These are phyloP conservation scores for Antrozous pallidus DNA, from an alignment of 2,797 vertebrate species.

Conservation along the genomic window DNA sequence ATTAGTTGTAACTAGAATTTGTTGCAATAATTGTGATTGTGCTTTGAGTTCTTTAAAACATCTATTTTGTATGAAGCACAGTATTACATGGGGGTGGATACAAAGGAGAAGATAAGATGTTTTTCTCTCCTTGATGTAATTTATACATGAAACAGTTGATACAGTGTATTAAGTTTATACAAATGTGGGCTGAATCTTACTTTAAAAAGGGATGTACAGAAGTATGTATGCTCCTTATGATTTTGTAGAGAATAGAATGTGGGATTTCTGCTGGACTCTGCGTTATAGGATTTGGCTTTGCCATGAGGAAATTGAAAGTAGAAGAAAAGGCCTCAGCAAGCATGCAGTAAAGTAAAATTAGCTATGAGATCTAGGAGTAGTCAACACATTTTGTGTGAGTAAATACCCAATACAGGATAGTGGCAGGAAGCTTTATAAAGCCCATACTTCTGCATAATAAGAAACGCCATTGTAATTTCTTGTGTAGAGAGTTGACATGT, in stretches of 20 bases:
- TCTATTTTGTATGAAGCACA: background rate
- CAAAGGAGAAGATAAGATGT: background rate
- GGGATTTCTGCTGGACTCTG: background rate
- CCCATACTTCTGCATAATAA: background rate
- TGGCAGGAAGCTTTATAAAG: background rate
- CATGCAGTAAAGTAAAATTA: background rate
- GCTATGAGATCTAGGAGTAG: background rate
- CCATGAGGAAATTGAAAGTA: background rate
- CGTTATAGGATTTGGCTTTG: background rate
- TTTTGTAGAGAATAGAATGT: background rate
- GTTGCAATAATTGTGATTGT: background rate
- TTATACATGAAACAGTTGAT: slow-evolving; percentile 1
- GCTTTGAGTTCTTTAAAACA: slow-evolving; percentile 10
- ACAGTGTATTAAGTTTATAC: background rate
- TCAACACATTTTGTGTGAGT: background rate
- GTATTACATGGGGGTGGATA: background rate
- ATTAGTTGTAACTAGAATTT: background rate
- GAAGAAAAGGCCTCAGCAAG: slow-evolving; percentile 8
- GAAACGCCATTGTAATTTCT: background rate
- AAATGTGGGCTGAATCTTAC: background rate
- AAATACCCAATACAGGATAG: background rate
- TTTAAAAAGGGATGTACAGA: background rate
- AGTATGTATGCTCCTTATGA: background rate
- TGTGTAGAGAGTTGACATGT: background rate
- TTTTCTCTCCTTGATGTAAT: background rate